phyloP scores from a whole-genome alignment of 1,140 invertebrate genomes.

The Archegozetes longisetosus region DNA sequence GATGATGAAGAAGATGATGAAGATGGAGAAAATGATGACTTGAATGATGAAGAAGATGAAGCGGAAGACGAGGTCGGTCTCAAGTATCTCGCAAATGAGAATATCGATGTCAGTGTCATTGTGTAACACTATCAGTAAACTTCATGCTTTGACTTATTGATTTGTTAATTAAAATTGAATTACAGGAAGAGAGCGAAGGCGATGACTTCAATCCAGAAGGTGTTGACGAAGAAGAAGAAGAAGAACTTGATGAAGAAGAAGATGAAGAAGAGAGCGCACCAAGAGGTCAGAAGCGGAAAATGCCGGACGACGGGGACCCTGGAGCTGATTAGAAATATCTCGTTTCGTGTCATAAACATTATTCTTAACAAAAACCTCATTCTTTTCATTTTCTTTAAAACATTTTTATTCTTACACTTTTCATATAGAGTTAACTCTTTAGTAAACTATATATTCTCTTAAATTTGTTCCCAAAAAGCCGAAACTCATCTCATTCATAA shows the following conservation, averaged over 20 bases:
- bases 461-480: too few relatives aligned
- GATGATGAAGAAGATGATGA: constrained; percentile 33
- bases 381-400: too few relatives aligned
- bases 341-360: too few relatives aligned
- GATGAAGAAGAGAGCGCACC: background rate
- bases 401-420: too few relatives aligned
- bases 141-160: background rate
- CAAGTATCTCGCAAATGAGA: constrained; percentile 50
- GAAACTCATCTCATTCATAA: too few relatives aligned
- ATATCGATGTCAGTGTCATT: constrained; percentile 38
- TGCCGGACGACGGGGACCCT: background rate
- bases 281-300: constrained; percentile 8
- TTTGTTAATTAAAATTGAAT: constrained; percentile 8
- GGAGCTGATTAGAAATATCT: background rate
- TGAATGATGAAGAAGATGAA: constrained; percentile 37
- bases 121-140: too few relatives aligned
- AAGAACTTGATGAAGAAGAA: constrained; percentile 6
- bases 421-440: too few relatives aligned
- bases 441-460: too few relatives aligned
- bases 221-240: constrained; percentile 15
- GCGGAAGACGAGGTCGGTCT: constrained; percentile 41
- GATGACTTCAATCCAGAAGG: constrained; percentile 30
- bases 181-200: constrained; percentile 43
- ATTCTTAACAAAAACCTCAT: too few relatives aligned
- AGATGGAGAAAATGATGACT: constrained; percentile 27